Percentiles rank a stretch among this genome's conserved stretches.
phyloP scores from a whole-genome alignment of 2,797 vertebrate genomes.

The Lepus townsendii region DNA sequence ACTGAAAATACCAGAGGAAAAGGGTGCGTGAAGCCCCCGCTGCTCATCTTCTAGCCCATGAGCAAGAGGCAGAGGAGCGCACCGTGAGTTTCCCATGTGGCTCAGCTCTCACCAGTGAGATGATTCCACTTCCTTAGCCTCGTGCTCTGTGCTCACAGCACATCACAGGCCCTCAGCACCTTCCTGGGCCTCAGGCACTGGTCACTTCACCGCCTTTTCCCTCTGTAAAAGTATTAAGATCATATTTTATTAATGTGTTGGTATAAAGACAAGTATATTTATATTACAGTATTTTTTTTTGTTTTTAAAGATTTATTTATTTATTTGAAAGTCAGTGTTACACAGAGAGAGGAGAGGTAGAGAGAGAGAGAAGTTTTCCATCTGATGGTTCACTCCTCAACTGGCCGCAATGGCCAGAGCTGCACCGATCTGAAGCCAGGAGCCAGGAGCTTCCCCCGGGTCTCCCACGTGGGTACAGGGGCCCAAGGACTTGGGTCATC shows the following conservation, averaged over 20 bases:
- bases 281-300: background rate
- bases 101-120: background rate
- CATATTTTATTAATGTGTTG: background rate
- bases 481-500: no score
- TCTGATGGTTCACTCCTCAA: no score
- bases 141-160: background rate
- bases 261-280: background rate
- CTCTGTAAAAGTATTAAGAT: background rate
- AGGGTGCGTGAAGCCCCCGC: background rate
- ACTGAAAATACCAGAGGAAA: background rate
- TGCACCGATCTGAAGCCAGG: no score
- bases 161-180: background rate
- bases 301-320: no score
- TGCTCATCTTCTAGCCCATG: background rate
- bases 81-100: background rate
- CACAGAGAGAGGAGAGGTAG: no score
- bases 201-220: background rate
- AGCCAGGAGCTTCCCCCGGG: no score
- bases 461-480: no score
- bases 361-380: no score
- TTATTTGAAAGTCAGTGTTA: no score
- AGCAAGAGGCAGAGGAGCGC: background rate
- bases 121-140: background rate
- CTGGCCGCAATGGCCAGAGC: no score
- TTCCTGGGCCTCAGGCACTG: background rate